Evolutionary conservation across 2,888 invertebrate genomes (phyloP).

Genomic region (Andrena bucephala): DNA sequence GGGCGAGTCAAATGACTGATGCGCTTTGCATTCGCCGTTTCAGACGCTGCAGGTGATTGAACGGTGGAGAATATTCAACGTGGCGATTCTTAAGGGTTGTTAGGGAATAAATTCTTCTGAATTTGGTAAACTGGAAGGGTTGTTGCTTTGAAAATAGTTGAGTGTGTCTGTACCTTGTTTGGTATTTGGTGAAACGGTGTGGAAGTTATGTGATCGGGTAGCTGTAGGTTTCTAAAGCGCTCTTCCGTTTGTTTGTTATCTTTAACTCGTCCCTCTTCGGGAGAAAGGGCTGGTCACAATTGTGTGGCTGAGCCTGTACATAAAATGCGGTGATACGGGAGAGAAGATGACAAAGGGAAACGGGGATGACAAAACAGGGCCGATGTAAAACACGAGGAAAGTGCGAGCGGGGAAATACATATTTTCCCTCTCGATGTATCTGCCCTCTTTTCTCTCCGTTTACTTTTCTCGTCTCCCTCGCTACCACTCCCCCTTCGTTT

Average conservation of each 20-base stretch:
- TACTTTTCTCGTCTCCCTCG: background rate
- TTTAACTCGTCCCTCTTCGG: background rate
- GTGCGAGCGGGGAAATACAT: conserved; percentile 32
- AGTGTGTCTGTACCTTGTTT: too few species aligned
- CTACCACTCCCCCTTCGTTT: background rate
- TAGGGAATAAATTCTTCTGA: too few species aligned
- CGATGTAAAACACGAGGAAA: conserved; percentile 23
- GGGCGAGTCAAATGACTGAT: background rate
- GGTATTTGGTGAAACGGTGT: too few species aligned
- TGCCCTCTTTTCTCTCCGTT: conserved; percentile 43
- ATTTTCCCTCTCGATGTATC: conserved; percentile 40
- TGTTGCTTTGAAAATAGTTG: too few species aligned
- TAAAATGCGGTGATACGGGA: background rate
- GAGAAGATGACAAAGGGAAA: conserved; percentile 16
- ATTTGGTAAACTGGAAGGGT: too few species aligned
- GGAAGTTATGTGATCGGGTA: too few species aligned
- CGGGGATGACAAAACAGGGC: conserved; percentile 29
- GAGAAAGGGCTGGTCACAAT: background rate
- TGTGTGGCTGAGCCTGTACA: conserved; percentile 14
- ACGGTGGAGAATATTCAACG: background rate
- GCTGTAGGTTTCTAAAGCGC: too few species aligned
- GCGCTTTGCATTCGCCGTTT: background rate
- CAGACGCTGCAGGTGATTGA: background rate
- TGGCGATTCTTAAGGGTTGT: too few species aligned
- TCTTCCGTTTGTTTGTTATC: background rate